These are phyloP conservation scores for Balearica regulorum DNA, from an alignment of 2,797 vertebrate genomes.

Conservation along the genomic window DNA sequence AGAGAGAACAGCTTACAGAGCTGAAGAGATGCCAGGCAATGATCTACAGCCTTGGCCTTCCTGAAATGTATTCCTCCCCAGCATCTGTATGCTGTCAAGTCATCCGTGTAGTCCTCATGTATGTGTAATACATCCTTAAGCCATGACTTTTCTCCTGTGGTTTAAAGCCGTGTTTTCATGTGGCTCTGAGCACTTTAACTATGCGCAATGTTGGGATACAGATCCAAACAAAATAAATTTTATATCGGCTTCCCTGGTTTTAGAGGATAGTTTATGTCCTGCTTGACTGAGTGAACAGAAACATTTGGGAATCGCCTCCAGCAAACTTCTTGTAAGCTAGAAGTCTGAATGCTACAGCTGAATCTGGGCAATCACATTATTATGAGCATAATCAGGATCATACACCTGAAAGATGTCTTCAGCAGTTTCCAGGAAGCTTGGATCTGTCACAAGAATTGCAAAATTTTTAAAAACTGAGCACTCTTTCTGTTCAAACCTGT, in stretches of 20 bases:
- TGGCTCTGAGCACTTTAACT: background rate
- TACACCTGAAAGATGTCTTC: background rate
- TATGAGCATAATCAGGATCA: background rate
- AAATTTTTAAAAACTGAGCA: background rate
- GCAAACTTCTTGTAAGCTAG: background rate
- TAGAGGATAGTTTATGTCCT: background rate
- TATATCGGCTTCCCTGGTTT: background rate
- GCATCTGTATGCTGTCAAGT: conserved; percentile 30
- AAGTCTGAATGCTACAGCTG: background rate
- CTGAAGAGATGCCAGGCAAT: background rate
- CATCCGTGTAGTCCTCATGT: background rate
- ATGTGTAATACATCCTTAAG: conserved; percentile 46
- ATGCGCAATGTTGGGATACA: background rate
- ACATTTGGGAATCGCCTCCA: background rate
- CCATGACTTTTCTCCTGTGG: conserved; percentile 36
- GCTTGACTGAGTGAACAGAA: background rate
- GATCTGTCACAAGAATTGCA: background rate
- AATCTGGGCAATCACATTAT: background rate
- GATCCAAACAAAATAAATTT: conserved; percentile 14
- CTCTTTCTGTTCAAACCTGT: background rate
- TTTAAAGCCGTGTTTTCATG: background rate
- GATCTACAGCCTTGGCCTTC: background rate
- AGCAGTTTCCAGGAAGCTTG: background rate
- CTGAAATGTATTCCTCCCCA: conserved; percentile 26
- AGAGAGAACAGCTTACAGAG: background rate